Evolutionary conservation across 1,140 invertebrate genomes (phyloP).

Genomic region (Homarus americanus): DNA sequence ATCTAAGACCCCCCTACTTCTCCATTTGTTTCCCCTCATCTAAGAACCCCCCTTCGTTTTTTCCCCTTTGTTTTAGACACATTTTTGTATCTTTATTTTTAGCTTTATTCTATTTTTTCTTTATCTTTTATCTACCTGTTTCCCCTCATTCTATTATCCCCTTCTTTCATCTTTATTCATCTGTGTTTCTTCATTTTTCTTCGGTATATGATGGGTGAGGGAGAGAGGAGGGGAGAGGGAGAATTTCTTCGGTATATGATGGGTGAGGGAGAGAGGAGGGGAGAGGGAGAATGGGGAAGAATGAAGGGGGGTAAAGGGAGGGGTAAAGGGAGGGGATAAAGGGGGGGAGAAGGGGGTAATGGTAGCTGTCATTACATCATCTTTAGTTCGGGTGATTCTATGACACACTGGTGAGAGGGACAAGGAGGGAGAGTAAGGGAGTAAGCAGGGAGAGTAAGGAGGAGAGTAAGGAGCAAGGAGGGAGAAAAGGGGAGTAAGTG

Average conservation of each 20-base stretch:
- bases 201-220: neutral
- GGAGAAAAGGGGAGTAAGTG: too few relatives aligned
- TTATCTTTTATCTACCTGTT: neutral
- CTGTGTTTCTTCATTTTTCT: too few relatives aligned
- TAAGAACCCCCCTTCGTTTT: neutral
- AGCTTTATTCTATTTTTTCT: neutral
- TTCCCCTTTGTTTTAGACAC: too few relatives aligned
- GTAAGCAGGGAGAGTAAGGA: neutral
- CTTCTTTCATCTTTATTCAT: too few relatives aligned
- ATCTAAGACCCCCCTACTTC: too few relatives aligned
- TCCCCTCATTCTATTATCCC: too few relatives aligned
- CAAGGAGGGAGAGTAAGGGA: neutral
- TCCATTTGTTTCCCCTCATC: neutral
- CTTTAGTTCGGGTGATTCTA: too few relatives aligned
- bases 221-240: neutral
- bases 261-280: neutral
- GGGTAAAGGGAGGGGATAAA: conserved; percentile 9
- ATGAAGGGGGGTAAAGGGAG: neutral
- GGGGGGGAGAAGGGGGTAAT: too few relatives aligned
- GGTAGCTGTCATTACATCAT: too few relatives aligned
- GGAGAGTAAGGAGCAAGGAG: neutral
- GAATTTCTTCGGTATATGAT: too few relatives aligned
- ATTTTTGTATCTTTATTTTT: too few relatives aligned
- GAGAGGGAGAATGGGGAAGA: neutral
- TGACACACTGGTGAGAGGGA: too few relatives aligned